These are phyloP conservation scores for Gobionotothen gibberifrons DNA, from an alignment of 2,797 vertebrate species.

Conservation along the genomic window DNA sequence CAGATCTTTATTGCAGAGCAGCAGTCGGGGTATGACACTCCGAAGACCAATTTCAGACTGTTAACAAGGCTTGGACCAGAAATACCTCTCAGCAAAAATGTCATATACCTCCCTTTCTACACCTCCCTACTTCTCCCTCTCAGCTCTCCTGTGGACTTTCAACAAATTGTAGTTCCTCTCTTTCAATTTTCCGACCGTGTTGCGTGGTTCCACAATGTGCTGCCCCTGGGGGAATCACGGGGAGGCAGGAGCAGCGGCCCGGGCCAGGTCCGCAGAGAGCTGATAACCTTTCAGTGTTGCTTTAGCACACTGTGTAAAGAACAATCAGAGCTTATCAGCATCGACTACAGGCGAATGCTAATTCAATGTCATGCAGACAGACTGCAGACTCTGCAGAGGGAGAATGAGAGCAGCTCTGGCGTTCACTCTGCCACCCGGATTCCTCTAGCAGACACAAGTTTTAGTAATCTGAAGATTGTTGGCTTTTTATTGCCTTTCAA, in stretches of 20 bases:
- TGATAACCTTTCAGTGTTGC: constrained; percentile 80
- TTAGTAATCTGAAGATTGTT: constrained; percentile 10
- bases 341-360: constrained; percentile 73
- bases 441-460: constrained; percentile 41
- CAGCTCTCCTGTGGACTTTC: constrained; percentile 67
- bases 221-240: constrained; percentile 56
- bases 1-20: constrained; percentile 64
- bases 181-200: constrained; percentile 72
- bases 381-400: constrained; percentile 58
- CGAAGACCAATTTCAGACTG: constrained; percentile 67
- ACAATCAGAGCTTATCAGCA: constrained; percentile 81
- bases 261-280: constrained; percentile 72
- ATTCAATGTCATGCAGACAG: constrained; percentile 68
- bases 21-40: constrained; percentile 58
- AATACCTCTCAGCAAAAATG: constrained; percentile 69
- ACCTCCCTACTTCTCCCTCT: constrained; percentile 44
- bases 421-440: constrained; percentile 32
- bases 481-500: constrained; percentile 33
- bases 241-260: constrained; percentile 60
- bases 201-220: constrained; percentile 66
- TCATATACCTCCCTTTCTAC: constrained; percentile 54
- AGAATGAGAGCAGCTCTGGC: constrained; percentile 32
- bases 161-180: constrained; percentile 72
- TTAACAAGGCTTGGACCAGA: constrained; percentile 68
- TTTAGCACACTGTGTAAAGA: constrained; percentile 76